A percentile compares a stretch with the other conserved stretches of the same genome.
Evolutionary conservation across 2,888 invertebrate genomes (phyloP).

Genomic region (Drosophila peninsularis): DNA sequence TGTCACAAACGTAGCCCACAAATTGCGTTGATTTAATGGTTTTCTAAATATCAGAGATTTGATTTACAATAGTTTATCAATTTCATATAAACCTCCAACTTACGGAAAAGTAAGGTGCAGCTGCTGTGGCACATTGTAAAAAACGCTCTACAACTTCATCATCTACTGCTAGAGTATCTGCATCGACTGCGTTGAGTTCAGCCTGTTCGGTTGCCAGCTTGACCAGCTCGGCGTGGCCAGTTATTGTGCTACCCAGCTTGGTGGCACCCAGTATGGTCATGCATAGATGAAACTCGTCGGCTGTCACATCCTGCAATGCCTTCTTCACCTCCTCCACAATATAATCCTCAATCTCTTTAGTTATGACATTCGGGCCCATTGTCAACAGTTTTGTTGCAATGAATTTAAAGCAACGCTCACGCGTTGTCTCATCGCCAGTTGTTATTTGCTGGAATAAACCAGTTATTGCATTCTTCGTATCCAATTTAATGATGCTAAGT

Average conservation of each 20-base stretch:
- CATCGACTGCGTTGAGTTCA: slow-evolving; percentile 90
- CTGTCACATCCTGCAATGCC: slow-evolving; percentile 93
- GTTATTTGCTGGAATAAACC: slow-evolving; percentile 90
- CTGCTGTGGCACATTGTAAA: slow-evolving; percentile 93
- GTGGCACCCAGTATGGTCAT: slow-evolving; percentile 94
- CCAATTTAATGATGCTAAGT: slow-evolving; percentile 86
- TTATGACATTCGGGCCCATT: slow-evolving; percentile 91
- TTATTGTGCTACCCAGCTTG: slow-evolving; percentile 91
- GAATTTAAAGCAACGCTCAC: slow-evolving; percentile 95
- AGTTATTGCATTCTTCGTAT: slow-evolving; percentile 86
- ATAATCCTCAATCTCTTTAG: slow-evolving; percentile 93
- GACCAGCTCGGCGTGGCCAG: slow-evolving; percentile 94
- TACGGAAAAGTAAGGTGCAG: slow-evolving; percentile 95
- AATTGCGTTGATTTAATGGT: slow-evolving; percentile 94
- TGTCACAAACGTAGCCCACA: slow-evolving; percentile 92
- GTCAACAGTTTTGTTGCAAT: slow-evolving; percentile 92
- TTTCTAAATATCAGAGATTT: slow-evolving; percentile 86
- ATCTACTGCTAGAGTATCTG: slow-evolving; percentile 85
- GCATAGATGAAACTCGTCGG: slow-evolving; percentile 95
- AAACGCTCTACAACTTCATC: slow-evolving; percentile 91
- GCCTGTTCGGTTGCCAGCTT: slow-evolving; percentile 94
- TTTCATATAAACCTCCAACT: not conserved
- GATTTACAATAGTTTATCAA: not conserved
- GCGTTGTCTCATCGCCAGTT: slow-evolving; percentile 89
- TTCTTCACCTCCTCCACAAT: slow-evolving; percentile 94